These are phyloP conservation scores for Eurois occulta DNA, from an alignment of 2,888 invertebrate species.

Conservation along the genomic window DNA sequence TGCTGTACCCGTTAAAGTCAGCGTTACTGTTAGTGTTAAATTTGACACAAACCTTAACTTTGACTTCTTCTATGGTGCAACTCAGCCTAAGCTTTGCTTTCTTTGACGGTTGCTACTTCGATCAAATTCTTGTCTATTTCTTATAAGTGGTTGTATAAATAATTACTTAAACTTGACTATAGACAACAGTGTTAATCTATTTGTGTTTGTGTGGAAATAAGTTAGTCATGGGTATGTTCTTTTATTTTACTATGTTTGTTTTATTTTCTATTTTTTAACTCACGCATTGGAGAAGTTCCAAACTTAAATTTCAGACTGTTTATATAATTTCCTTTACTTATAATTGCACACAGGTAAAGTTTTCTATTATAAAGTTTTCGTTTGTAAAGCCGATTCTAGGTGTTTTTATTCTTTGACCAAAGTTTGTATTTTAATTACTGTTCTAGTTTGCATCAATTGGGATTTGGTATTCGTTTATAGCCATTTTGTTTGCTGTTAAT, in stretches of 20 bases:
- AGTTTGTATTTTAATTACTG: constrained; percentile 46
- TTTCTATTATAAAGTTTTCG: too few relatives aligned
- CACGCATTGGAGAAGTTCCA: neutral
- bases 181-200: neutral
- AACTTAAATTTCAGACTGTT: neutral
- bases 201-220: neutral
- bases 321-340: neutral
- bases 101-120: too few relatives aligned
- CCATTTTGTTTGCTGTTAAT: constrained; percentile 19
- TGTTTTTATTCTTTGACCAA: neutral
- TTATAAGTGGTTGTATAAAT: too few relatives aligned
- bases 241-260: neutral
- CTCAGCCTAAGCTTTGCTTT: too few relatives aligned
- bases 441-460: constrained; percentile 26
- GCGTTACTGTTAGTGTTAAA: too few relatives aligned
- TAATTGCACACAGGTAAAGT: neutral
- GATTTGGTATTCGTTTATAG: constrained; percentile 25
- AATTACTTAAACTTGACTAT: too few relatives aligned
- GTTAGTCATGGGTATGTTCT: neutral
- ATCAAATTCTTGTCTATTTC: too few relatives aligned
- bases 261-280: neutral
- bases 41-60: too few relatives aligned
- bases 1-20: too few relatives aligned
- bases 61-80: too few relatives aligned
- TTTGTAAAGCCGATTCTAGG: neutral